Base-by-base conservation (phyloP, 2,888 invertebrate species). In the Blastobasis lacticolella region DNA sequence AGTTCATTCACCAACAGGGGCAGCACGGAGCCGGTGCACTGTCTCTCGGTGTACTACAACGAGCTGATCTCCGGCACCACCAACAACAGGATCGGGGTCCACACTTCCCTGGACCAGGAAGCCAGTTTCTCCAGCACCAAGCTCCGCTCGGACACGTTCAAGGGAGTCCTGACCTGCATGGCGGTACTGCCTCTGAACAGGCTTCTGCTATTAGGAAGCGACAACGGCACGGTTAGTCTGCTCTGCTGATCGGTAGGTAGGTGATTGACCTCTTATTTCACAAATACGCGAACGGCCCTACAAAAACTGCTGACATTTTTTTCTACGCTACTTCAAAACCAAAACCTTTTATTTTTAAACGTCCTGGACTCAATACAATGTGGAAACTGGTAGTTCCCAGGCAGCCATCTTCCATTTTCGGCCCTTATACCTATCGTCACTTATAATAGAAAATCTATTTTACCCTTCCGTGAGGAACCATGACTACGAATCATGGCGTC, bases 41-140 rank as follows among this genome's bases (percentile, higher is more conserved):
- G 96, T 66, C 90, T 97, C 56, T 91, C 93, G 45, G 90, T 93
- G 45, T 94, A 94, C 79, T 93, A 94, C 71, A 90, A 92, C 63
- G 95, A 96, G 77, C 84, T 98, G 54, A 92, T 98, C 57, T 94
- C 96, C 6, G 97, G 96, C 38, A 97, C 97, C 0, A 97, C 97
- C 0, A 97, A 95, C 54, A 98, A 98, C 77, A 92, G 96, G 40
- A 94, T 97, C 62, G 96, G 97, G 10, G 95, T 96, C 47, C 95
- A 96, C 78, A 93, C 94, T 0, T 88, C 92, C 0, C 88, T 91
- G 9, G 93, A 93, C 61, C 88, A 90, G 8, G 92, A 93, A 66
- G 93, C 95, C 0, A 90, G 92, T 0, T 96, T 95, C 80, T 94
- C 94, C 1, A 94, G 95, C 57, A 95, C 95, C 7, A 95, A 94